These are phyloP conservation scores for Amphipoea lucens DNA, from an alignment of 2,888 invertebrate species.

Conservation along the genomic window DNA sequence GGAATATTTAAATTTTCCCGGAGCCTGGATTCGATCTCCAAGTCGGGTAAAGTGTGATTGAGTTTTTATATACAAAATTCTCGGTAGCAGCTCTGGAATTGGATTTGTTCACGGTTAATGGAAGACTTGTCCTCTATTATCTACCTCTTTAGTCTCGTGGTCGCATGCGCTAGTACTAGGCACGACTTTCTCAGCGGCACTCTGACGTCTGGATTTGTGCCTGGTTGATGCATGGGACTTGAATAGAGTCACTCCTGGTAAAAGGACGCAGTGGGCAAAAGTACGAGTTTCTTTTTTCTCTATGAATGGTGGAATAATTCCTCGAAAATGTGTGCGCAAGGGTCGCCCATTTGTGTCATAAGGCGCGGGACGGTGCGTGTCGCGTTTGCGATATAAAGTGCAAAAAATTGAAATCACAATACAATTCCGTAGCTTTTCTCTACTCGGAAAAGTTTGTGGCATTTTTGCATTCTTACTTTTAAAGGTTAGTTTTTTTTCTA, in stretches of 20 bases:
- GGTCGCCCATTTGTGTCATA: not conserved
- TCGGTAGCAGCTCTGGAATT: not conserved
- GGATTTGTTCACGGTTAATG: not conserved
- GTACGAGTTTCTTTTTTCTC: not conserved
- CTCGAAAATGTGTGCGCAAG: not conserved
- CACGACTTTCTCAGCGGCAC: not conserved
- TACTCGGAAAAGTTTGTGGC: no score
- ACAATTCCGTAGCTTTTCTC: not conserved
- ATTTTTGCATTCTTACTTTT: no score
- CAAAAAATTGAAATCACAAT: not conserved
- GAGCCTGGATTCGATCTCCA: not conserved
- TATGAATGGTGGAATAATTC: not conserved
- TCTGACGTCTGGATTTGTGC: not conserved
- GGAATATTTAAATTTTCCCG: conserved; percentile 35
- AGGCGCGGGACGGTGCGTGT: no score
- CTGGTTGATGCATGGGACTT: not conserved
- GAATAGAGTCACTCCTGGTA: no score
- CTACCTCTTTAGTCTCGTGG: not conserved
- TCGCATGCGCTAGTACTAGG: not conserved
- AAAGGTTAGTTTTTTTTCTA: no score
- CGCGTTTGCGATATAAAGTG: no score
- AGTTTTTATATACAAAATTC: not conserved
- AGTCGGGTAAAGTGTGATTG: not conserved
- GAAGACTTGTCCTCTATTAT: not conserved
- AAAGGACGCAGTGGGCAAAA: no score